These are phyloP conservation scores for Metopolophium dirhodum DNA, from an alignment of 1,140 invertebrate genomes.

Conservation along the genomic window DNA sequence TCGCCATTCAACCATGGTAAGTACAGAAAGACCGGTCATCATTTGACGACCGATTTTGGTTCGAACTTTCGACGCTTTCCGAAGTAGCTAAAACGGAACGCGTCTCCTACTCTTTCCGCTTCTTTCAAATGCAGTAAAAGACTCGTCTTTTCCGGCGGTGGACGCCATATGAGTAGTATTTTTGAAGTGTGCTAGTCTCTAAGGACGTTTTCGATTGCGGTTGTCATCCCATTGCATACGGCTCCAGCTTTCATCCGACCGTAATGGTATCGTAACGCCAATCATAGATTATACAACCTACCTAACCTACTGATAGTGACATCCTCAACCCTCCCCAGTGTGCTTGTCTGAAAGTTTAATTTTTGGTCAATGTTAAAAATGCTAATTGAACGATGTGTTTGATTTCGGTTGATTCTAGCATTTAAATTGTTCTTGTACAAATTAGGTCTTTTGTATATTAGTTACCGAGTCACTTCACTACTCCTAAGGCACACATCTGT, in stretches of 20 bases:
- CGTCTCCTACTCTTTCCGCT: neutral
- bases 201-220: neutral
- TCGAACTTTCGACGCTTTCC: neutral
- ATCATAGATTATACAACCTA: neutral
- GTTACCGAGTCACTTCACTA: neutral
- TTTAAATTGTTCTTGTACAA: neutral
- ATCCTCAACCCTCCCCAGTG: neutral
- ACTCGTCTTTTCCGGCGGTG: neutral
- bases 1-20: neutral
- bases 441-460: neutral
- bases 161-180: neutral
- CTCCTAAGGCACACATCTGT: neutral
- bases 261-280: neutral
- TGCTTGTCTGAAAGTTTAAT: neutral
- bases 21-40: neutral
- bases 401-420: neutral
- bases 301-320: neutral
- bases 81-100: neutral
- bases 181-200: neutral
- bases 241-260: neutral
- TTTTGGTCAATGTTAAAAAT: neutral
- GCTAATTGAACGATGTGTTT: neutral
- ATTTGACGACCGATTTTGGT: neutral
- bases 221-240: neutral
- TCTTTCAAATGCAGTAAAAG: neutral